Conservation (phyloP, 1,140 invertebrate genomes). For the Megathymus violae region DNA sequence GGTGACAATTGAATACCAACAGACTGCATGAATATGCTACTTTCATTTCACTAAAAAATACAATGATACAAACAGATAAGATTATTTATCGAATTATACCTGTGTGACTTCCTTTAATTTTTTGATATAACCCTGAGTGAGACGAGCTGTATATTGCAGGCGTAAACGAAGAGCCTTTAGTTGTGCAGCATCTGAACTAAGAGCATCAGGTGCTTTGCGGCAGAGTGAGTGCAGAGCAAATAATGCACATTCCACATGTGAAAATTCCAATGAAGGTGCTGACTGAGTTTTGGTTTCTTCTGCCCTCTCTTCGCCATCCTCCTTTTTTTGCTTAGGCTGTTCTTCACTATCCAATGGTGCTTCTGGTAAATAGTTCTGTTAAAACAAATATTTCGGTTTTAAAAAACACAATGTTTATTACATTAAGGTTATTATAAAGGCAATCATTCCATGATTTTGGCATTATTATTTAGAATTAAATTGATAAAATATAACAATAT, state of each 20-base stretch:
- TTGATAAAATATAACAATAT: too few relatives aligned
- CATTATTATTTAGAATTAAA: too few relatives aligned
- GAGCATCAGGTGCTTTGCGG: slow-evolving; percentile 88
- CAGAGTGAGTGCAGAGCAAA: slow-evolving; percentile 95
- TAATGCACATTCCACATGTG: slow-evolving; percentile 96
- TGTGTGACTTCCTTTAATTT: slow-evolving; percentile 93
- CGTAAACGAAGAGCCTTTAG: slow-evolving; percentile 95
- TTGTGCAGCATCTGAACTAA: slow-evolving; percentile 90
- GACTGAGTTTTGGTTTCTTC: slow-evolving; percentile 62
- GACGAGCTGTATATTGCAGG: slow-evolving; percentile 95
- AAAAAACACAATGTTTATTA: too few relatives aligned
- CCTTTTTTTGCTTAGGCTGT: slow-evolving; percentile 75
- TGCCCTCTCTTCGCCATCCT: slow-evolving; percentile 65
- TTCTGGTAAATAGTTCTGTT: slow-evolving; percentile 89
- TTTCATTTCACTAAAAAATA: too few relatives aligned
- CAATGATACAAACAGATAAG: too few relatives aligned
- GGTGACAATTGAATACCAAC: too few relatives aligned
- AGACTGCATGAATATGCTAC: too few relatives aligned
- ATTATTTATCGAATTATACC: too few relatives aligned
- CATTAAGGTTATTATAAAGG: too few relatives aligned
- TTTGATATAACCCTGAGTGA: slow-evolving; percentile 96
- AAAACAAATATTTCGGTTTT: slow-evolving; percentile 5
- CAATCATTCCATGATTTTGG: too few relatives aligned
- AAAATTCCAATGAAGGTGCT: slow-evolving; percentile 93
- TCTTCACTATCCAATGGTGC: slow-evolving; percentile 88